Conservation (phyloP, 1,140 invertebrate genomes). For the Chymomyza costata region DNA sequence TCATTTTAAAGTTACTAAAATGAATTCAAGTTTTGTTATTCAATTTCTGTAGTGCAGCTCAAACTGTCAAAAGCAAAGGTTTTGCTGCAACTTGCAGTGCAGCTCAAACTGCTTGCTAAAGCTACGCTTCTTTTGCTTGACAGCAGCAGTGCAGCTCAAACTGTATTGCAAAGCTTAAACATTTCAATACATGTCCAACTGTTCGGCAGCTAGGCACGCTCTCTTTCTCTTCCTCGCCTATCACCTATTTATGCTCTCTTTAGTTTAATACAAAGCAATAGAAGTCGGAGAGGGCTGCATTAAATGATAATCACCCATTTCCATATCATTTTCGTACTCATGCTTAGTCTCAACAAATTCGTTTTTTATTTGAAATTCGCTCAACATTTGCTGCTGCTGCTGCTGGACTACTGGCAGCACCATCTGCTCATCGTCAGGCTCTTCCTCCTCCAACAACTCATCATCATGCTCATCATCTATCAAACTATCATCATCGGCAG, state of each 20-base stretch:
- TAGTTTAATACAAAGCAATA: slow-evolving; percentile 59
- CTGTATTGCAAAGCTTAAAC: background rate
- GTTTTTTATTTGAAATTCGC: slow-evolving; percentile 35
- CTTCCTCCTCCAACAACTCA: slow-evolving; percentile 22
- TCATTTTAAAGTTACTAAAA: too few relatives aligned
- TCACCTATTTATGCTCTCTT: background rate
- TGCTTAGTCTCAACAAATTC: slow-evolving; percentile 48
- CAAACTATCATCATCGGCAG: slow-evolving; percentile 53
- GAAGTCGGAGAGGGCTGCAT: too few relatives aligned
- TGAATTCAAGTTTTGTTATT: too few relatives aligned
- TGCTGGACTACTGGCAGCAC: background rate
- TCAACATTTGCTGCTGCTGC: slow-evolving; percentile 35
- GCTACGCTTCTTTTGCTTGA: too few relatives aligned
- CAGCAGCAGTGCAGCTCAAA: too few relatives aligned
- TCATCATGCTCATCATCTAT: slow-evolving; percentile 45
- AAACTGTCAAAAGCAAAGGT: too few relatives aligned
- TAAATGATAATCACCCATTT: slow-evolving; percentile 31
- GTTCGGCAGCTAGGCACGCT: background rate
- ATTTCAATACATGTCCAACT: background rate
- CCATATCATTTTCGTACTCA: slow-evolving; percentile 33
- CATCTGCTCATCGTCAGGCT: slow-evolving; percentile 13
- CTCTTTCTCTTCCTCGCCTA: background rate
- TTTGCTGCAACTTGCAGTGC: too few relatives aligned
- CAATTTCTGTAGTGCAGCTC: too few relatives aligned
- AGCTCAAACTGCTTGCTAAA: too few relatives aligned